phyloP scores from a whole-genome alignment of 2,113 vertebrate genomes.

The Raja brachyura region DNA sequence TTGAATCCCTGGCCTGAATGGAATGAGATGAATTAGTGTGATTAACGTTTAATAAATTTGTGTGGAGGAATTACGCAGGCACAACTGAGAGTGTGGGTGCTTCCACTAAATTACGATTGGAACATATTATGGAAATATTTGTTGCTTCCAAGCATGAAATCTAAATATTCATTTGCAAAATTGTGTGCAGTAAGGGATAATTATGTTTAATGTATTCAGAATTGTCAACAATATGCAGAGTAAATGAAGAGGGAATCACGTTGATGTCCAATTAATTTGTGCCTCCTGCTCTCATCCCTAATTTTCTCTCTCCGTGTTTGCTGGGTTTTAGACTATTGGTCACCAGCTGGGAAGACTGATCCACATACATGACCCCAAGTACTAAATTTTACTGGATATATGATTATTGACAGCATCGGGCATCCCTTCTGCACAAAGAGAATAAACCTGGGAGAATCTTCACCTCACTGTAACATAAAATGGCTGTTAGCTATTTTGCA shows the following conservation, averaged over 20 bases:
- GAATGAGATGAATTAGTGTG: slow-evolving; percentile 25
- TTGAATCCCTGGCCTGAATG: slow-evolving; percentile 22
- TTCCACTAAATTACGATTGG: background rate
- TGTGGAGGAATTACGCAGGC: slow-evolving; percentile 16
- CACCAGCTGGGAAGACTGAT: background rate
- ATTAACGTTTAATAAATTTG: slow-evolving; percentile 27
- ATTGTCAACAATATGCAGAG: slow-evolving; percentile 2
- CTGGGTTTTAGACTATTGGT: background rate
- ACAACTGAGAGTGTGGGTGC: slow-evolving; percentile 1
- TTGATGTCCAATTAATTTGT: slow-evolving; percentile 19
- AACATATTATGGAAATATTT: slow-evolving; percentile 30
- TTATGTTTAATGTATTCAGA: slow-evolving; percentile 14
- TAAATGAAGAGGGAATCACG: slow-evolving; percentile 5
- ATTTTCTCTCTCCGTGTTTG: background rate
- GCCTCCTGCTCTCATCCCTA: background rate
- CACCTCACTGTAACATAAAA: background rate
- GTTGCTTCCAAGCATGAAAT: slow-evolving; percentile 13
- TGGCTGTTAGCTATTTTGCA: background rate
- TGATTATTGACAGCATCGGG: background rate
- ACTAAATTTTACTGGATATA: background rate
- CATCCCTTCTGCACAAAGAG: background rate
- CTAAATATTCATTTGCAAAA: slow-evolving; percentile 28
- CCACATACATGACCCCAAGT: background rate
- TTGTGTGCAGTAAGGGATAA: slow-evolving; percentile 16
- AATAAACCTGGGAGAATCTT: background rate